These are phyloP conservation scores for Serilophus lunatus DNA, from an alignment of 2,113 vertebrate genomes.

Conservation along the genomic window DNA sequence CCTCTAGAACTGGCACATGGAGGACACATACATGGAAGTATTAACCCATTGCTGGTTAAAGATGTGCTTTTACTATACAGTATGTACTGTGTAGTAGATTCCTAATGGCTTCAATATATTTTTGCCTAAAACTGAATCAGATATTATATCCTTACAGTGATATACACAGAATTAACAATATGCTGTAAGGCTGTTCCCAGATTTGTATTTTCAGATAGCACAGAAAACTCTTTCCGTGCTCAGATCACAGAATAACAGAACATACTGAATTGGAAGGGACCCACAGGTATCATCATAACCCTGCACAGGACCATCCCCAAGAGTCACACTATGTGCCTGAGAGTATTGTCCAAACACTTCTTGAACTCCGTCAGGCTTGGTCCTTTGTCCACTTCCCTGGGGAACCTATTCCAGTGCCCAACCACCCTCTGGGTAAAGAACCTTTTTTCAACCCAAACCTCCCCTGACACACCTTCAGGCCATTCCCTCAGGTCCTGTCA, in stretches of 20 bases:
- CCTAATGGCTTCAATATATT: background rate
- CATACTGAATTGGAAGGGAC: background rate
- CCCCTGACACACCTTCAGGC: background rate
- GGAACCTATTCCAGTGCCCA: background rate
- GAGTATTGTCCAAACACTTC: background rate
- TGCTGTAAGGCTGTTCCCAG: background rate
- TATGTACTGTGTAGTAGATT: too few species aligned
- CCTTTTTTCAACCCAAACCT: background rate
- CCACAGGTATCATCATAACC: background rate
- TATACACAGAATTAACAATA: too few species aligned
- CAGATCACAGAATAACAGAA: background rate
- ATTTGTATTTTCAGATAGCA: background rate
- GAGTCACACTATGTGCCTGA: background rate
- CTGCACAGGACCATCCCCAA: background rate
- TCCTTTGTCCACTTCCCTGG: background rate
- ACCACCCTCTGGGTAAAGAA: background rate
- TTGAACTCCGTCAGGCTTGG: background rate
- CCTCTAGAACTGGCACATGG: too few species aligned
- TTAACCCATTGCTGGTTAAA: too few species aligned
- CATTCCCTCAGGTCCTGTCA: background rate
- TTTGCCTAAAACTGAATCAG: background rate
- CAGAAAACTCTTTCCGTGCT: background rate
- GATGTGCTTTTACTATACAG: too few species aligned
- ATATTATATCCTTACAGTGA: background rate
- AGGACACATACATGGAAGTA: too few species aligned